phyloP scores from a whole-genome alignment of 2,888 invertebrate genomes.

The Gandaritis pyraliata region DNA sequence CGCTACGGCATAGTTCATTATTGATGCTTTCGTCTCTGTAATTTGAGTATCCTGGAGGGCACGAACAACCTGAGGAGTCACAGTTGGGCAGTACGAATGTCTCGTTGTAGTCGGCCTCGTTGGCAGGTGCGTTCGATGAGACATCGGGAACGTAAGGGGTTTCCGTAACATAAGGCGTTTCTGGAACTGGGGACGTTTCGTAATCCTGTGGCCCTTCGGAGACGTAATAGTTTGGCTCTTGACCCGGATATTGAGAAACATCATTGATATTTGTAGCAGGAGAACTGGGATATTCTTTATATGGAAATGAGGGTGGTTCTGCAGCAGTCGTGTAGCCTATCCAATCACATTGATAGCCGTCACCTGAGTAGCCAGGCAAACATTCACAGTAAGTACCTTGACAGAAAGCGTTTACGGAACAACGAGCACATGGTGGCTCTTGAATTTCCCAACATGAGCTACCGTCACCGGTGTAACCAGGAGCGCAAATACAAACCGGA shows the following conservation, averaged over 20 bases:
- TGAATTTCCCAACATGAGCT: slow-evolving; percentile 80
- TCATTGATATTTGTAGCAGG: slow-evolving; percentile 14
- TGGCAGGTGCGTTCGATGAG: slow-evolving; percentile 35
- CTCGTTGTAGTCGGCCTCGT: slow-evolving; percentile 69
- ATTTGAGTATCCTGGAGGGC: slow-evolving; percentile 67
- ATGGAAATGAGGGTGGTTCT: slow-evolving; percentile 8
- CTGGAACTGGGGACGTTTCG: slow-evolving; percentile 16
- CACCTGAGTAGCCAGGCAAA: slow-evolving; percentile 87
- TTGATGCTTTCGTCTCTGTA: slow-evolving; percentile 58
- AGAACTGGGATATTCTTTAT: slow-evolving; percentile 24
- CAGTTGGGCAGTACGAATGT: slow-evolving; percentile 68
- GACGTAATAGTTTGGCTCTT: slow-evolving; percentile 20
- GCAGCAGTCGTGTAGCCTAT: slow-evolving; percentile 6
- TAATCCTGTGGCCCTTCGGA: slow-evolving; percentile 13
- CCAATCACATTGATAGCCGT: slow-evolving; percentile 76
- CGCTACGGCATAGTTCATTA: slow-evolving; percentile 66
- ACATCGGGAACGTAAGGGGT: slow-evolving; percentile 38
- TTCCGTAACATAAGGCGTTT: slow-evolving; percentile 24
- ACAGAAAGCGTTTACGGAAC: slow-evolving; percentile 64
- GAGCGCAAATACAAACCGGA: slow-evolving; percentile 87
- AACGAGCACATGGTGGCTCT: slow-evolving; percentile 55
- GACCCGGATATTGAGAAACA: slow-evolving; percentile 27
- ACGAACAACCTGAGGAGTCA: slow-evolving; percentile 58
- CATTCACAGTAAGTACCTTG: slow-evolving; percentile 83
- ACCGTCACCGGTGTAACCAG: slow-evolving; percentile 91